Evolutionary conservation across 1,140 invertebrate genomes (phyloP), one percentile per base, ranked within the genome.

Genomic region (Papilio xuthus): DNA sequence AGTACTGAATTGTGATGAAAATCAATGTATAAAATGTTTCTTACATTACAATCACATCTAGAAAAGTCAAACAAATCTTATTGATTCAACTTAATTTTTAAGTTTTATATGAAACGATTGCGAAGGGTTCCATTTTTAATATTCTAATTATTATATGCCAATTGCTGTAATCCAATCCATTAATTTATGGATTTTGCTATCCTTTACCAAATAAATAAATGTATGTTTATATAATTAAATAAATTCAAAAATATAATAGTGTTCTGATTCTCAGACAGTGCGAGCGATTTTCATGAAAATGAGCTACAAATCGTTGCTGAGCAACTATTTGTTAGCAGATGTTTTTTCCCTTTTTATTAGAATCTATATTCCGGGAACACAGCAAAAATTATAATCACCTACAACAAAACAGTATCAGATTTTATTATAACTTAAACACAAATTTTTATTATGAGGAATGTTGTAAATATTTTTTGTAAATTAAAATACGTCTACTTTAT

Each of bases 1-100:
- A 94, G 92, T 80, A 94, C 92, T 10, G 92, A 94, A 79, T 87
- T 94, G 67, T 94, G n/a, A 76, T 60, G 26, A 32, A 15, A 15
- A 7, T 56, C 4, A 56, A 50, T 0, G 2, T n/a, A 50, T 18
- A 18, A 50, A 50, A 15, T 18, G 1, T 1, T 18, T 4, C 4
- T 50, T 50, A 3, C 13, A 28, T 26, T 60, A 15, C 18, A 70
- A 81, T 71, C 53, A 78, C 53, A 74, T 79, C 71, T 79, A 72
- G n/a, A n/a, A n/a, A n/a, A n/a, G 73, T 69, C 42, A 41, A 41
- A 47, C 28, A 72, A 78, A 71, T 12, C 4, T 53, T n/a, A 7
- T 4, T 18, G n/a, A 6, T 20, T n/a, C 7, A 50, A 50, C 1
- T 50, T 53, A 0, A n/a, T 0, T 53, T 53, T 53, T 20, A 53